Conservation (phyloP, 2,797 vertebrate genomes). For the Sibirionetta formosa region DNA sequence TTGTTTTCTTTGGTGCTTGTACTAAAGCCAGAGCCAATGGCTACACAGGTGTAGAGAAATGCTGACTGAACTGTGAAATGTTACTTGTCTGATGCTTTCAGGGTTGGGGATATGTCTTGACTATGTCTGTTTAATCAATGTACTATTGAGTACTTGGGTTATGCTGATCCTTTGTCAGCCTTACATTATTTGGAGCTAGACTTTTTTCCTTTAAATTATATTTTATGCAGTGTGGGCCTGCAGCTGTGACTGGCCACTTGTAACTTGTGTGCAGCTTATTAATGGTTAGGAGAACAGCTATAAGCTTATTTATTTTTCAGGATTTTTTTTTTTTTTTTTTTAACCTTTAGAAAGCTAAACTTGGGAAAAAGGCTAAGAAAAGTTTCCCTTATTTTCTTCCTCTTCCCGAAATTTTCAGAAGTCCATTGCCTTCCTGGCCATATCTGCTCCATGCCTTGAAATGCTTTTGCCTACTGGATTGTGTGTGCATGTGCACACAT, state of each 20-base stretch:
- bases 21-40: neutral
- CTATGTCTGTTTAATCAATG: neutral
- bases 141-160: neutral
- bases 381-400: neutral
- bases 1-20: no score
- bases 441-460: constrained; percentile 29
- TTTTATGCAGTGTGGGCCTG: neutral
- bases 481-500: constrained; percentile 18
- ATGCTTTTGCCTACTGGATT: constrained; percentile 43
- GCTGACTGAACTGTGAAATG: neutral
- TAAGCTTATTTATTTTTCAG: neutral
- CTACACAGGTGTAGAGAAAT: neutral
- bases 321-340: neutral
- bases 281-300: neutral
- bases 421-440: neutral
- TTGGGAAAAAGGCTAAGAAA: neutral
- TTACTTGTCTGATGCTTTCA: neutral
- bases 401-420: neutral
- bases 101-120: neutral
- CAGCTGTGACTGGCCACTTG: neutral
- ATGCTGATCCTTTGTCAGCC: neutral
- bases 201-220: neutral
- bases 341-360: constrained; percentile 2
- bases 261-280: neutral
- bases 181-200: neutral